Conservation (phyloP, 2,113 vertebrate species). For the Nothobranchius furzeri region DNA sequence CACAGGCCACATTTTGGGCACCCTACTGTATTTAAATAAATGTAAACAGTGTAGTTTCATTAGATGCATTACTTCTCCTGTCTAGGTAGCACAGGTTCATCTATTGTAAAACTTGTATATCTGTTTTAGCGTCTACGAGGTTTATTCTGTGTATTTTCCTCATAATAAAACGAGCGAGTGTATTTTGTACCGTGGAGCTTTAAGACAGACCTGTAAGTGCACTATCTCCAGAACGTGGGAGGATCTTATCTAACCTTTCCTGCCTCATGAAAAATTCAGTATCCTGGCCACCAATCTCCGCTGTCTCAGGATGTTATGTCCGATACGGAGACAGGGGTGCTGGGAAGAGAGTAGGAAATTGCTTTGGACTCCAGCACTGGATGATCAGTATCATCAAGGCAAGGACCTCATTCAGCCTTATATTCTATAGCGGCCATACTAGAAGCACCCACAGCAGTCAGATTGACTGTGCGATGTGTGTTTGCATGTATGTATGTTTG, state of each 20-base stretch:
- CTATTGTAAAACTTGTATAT: background rate
- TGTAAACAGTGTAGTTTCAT: background rate
- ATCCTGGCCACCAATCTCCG: conserved; percentile 78
- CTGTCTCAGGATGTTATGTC: conserved; percentile 75
- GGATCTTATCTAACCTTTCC: conserved; percentile 81
- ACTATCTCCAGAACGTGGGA: conserved; percentile 62
- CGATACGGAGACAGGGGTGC: conserved; percentile 60
- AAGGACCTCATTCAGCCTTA: conserved; percentile 47
- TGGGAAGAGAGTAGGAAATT: conserved; percentile 68
- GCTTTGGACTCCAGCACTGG: conserved; percentile 62
- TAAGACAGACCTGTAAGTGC: conserved; percentile 57
- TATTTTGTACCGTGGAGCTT: conserved; percentile 30
- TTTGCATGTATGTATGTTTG: too few relatives aligned
- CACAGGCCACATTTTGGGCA: too few relatives aligned
- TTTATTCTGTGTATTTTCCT: conserved; percentile 26
- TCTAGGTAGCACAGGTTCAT: background rate
- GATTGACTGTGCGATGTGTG: conserved; percentile 30
- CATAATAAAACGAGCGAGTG: conserved; percentile 20
- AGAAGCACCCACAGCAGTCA: conserved; percentile 13
- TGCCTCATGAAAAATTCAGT: conserved; percentile 80
- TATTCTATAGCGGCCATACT: conserved; percentile 32
- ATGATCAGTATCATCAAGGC: conserved; percentile 57
- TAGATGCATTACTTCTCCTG: background rate
- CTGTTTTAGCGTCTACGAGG: background rate
- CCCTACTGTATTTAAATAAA: background rate